Base-by-base conservation (phyloP, 2,888 invertebrate genomes). In the Leptodirus hochenwartii region DNA sequence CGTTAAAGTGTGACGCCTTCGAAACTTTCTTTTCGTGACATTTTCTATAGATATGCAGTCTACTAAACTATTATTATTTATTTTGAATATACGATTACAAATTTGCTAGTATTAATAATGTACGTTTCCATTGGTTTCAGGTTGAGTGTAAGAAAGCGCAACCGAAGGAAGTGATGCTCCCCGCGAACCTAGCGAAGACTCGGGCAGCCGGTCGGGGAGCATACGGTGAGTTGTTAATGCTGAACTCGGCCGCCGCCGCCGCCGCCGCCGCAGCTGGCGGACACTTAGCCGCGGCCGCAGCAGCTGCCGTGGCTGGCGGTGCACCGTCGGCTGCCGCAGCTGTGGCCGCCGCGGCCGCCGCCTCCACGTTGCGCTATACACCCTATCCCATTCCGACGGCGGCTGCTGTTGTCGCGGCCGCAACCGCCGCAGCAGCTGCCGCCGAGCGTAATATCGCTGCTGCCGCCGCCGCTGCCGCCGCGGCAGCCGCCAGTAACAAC, bases 71-170 rank as follows among this genome's bases (percentile, higher is more conserved):
- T 26, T 8, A 11, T 26, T 26, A 11, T 9, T 26, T 26, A 6
- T 24, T 6, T 8, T 13, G 27, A 8, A 13, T 5, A 14, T 13
- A 12, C 11, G 5, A 5, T 5, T 10, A 22, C 6, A 20, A 16
- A 9, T 8, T 29, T 12, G 13, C 8, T 20, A n/a, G 6, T 20
- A 8, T 20, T 20, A 20, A 8, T n/a, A 6, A 20, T 20, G 6
- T 20, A n/a, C 34, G 2, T 25, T 6, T n/a, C 26, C 25, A 10
- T 36, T 37, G 42, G 44, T 61, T 64, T 23, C 67, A 96, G 95
- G 95, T 96, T 66, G 96, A 96, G 69, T 95, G 95, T 70, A 96
- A 96, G 76, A 96, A 96, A 65, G 98, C 98, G 54, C 98, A 98
- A 66, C 98, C 98, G 41, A 98, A 98, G 69, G 98, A 98, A 70